phyloP scores from a whole-genome alignment of 2,888 invertebrate genomes.

The Mimas tiliae region DNA sequence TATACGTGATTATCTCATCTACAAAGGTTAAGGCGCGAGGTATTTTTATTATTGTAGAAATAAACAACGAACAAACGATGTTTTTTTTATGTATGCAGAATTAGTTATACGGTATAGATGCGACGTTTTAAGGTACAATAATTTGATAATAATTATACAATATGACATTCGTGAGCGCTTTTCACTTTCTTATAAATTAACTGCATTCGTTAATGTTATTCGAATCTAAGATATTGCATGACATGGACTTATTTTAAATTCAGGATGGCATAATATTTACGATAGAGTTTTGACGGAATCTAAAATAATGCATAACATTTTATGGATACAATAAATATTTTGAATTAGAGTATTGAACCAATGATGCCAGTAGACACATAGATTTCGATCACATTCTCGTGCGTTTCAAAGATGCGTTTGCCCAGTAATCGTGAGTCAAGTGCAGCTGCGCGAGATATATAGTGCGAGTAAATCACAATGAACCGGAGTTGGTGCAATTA shows the following conservation, averaged over 20 bases:
- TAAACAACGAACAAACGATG: conserved; percentile 9
- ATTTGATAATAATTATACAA: too few relatives aligned
- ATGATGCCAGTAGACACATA: conserved; percentile 7
- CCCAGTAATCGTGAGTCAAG: conserved; percentile 69
- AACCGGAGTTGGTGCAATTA: conserved; percentile 62
- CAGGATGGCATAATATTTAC: neutral
- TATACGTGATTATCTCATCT: conserved; percentile 39
- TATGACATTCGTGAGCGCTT: too few relatives aligned
- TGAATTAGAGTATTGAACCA: too few relatives aligned
- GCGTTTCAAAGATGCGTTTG: conserved; percentile 36
- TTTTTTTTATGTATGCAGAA: neutral
- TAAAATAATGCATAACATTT: too few relatives aligned
- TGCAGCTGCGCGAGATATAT: conserved; percentile 71
- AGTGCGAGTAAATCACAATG: conserved; percentile 73
- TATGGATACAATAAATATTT: too few relatives aligned
- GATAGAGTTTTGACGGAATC: too few relatives aligned
- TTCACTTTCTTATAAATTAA: too few relatives aligned
- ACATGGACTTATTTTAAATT: conserved; percentile 5
- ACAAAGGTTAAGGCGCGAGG: conserved; percentile 24
- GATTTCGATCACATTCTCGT: conserved; percentile 32
- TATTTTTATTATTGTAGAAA: conserved; percentile 19
- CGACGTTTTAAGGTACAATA: neutral
- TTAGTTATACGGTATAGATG: neutral
- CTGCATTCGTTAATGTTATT: neutral
- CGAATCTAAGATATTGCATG: neutral